A percentile compares a stretch with the other conserved stretches of the same genome.
Evolutionary conservation across 2,113 vertebrate species (phyloP).

Genomic region (Panthera leo): DNA sequence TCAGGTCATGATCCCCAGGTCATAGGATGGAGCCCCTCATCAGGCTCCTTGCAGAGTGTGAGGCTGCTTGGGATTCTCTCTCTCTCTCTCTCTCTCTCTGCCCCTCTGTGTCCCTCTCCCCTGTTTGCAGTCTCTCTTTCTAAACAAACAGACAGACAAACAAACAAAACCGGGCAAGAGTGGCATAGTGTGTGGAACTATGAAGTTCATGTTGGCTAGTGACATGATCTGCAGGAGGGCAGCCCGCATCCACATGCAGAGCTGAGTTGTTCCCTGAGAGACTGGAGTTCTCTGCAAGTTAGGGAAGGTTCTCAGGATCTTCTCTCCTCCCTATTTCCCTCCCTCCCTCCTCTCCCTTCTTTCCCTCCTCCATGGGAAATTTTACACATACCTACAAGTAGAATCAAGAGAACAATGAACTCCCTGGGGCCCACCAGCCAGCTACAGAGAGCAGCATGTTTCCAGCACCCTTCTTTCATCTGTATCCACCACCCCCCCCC

Average conservation of each 20-base stretch:
- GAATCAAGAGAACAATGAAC: background rate
- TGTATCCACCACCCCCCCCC: background rate
- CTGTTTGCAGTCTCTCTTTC: too few relatives aligned
- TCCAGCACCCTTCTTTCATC: background rate
- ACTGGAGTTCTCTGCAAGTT: background rate
- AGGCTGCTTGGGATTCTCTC: too few relatives aligned
- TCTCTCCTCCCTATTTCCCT: background rate
- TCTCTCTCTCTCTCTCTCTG: too few relatives aligned
- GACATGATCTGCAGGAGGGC: background rate
- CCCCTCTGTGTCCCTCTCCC: too few relatives aligned
- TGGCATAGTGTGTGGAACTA: background rate
- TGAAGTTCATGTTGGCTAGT: background rate
- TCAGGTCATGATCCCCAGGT: too few relatives aligned
- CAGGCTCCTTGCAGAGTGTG: too few relatives aligned
- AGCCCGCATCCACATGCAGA: too few relatives aligned
- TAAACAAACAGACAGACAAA: too few relatives aligned
- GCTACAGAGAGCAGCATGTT: background rate
- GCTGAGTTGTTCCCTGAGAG: background rate
- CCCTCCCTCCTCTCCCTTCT: background rate
- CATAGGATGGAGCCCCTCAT: too few relatives aligned
- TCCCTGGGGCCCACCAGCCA: background rate
- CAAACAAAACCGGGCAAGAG: background rate
- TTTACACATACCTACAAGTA: background rate
- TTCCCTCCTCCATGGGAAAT: background rate
- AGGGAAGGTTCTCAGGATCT: background rate